Evolutionary conservation across 2,888 invertebrate species (phyloP), one percentile per base, ranked within the genome.

Genomic region (Zeuzera pyrina): DNA sequence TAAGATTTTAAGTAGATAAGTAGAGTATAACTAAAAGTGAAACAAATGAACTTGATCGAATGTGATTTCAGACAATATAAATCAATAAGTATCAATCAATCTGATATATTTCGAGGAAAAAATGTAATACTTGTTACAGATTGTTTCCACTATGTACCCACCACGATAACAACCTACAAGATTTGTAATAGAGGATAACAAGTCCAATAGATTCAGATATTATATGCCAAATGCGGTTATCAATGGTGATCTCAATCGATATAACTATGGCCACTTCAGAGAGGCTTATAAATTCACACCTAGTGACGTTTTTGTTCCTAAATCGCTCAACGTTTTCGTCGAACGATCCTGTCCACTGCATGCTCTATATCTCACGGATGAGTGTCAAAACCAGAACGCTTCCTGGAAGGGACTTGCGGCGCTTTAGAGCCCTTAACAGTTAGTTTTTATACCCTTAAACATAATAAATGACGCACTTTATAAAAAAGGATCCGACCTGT

Each of bases 401-500:
- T 83, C 83, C 72, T 69, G 71, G 83, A 83, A 83, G 64, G 79
- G 71, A 57, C 68, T 57, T 55, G 81, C 81, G 79, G 79, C 78
- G 76, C 81, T 78, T 78, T 78, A 65, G 45, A 68, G 72, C 63
- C 67, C 74, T 66, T 57, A 52, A 42, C 40, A 56, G 77, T 78
- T 79, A 78, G 81, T 79, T 71, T 77, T 58, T 16, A 10, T 22
- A 23, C 64, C 62, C 60, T 66, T 67, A 71, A 71, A 78, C 72
- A 81, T 81, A 83, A 81, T 81, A 81, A 83, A 83, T 79, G 79
- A 81, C 74, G 72, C 68, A 61, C 68, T 67, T 64, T 36, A 52
- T 58, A 71, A 74, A 74, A 79, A 83, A 79, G 63, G 71, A 68
- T 69, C 70, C 74, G 79, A 83, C 81, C 83, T 83, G 81, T 74